Conservation (phyloP, 2,113 vertebrate species). For the Pseudorhombus dupliciocellatus region DNA sequence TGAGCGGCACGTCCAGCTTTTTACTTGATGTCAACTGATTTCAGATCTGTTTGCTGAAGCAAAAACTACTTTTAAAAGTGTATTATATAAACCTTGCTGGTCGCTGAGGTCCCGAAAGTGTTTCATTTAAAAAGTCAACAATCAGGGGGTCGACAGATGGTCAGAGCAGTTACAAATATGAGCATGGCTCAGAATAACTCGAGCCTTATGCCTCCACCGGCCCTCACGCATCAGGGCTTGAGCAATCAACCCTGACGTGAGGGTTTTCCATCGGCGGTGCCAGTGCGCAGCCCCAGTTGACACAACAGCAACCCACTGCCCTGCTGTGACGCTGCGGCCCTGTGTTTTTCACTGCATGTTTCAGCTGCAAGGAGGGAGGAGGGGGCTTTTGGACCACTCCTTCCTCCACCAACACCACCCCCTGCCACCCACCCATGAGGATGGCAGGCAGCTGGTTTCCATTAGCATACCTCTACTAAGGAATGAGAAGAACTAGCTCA, state of each 20-base stretch:
- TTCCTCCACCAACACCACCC: neutral
- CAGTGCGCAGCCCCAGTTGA: constrained; percentile 57
- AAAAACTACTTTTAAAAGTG: constrained; percentile 27
- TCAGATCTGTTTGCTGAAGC: neutral
- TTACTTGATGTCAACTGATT: constrained; percentile 38
- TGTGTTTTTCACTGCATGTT: constrained; percentile 58
- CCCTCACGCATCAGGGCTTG: constrained; percentile 42
- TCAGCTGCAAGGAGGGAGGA: constrained; percentile 24
- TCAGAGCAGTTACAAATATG: constrained; percentile 37
- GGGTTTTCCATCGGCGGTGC: constrained; percentile 69
- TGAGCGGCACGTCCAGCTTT: constrained; percentile 22
- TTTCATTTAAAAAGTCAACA: constrained; percentile 48
- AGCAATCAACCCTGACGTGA: constrained; percentile 60
- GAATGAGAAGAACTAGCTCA: constrained; percentile 66
- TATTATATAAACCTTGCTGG: constrained; percentile 19
- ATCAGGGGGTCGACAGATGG: constrained; percentile 44
- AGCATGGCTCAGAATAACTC: constrained; percentile 58
- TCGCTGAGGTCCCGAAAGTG: constrained; percentile 29
- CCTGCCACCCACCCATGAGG: constrained; percentile 29
- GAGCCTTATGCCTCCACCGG: constrained; percentile 28
- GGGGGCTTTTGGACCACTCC: neutral
- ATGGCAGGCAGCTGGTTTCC: constrained; percentile 79
- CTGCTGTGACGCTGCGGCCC: constrained; percentile 46
- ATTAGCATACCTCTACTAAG: constrained; percentile 78
- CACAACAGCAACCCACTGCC: constrained; percentile 61